A percentile compares a stretch with the other conserved stretches of the same genome.
These are phyloP conservation scores for Pantherophis alleghaniensis DNA, from an alignment of 2,797 vertebrate species.

Conservation along the genomic window DNA sequence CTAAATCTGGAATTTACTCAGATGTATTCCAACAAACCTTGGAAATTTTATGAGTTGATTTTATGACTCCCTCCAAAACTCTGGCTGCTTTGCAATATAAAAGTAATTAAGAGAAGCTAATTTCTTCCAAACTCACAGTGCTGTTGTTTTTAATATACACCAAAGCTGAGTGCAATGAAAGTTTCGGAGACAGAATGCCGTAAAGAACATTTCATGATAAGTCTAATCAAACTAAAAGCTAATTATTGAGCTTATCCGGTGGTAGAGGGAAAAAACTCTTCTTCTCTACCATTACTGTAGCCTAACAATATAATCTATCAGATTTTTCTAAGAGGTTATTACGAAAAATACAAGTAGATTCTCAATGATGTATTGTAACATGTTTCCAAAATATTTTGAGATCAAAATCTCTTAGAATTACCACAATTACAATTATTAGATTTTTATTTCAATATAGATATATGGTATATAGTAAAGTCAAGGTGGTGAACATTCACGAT, in stretches of 20 bases:
- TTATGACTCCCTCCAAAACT: background rate
- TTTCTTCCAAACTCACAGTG: background rate
- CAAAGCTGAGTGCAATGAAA: background rate
- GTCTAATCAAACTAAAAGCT: background rate
- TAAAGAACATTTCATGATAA: background rate
- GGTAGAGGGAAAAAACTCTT: background rate
- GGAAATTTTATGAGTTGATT: background rate
- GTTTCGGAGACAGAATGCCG: background rate
- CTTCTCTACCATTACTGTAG: background rate
- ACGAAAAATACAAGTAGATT: background rate
- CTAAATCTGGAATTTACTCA: background rate
- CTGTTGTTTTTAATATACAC: background rate
- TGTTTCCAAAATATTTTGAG: background rate
- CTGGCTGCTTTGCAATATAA: background rate
- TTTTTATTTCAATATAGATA: background rate
- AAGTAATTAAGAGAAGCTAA: background rate
- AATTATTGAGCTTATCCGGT: background rate
- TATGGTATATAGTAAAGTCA: background rate
- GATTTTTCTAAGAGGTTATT: background rate
- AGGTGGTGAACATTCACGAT: background rate
- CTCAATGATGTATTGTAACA: background rate
- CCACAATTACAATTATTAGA: background rate
- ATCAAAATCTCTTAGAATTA: background rate
- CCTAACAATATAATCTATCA: background rate
- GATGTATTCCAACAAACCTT: background rate